Evolutionary conservation across 2,113 vertebrate species (phyloP), one percentile per base, ranked within the genome.

Genomic region (Polypterus senegalus): DNA sequence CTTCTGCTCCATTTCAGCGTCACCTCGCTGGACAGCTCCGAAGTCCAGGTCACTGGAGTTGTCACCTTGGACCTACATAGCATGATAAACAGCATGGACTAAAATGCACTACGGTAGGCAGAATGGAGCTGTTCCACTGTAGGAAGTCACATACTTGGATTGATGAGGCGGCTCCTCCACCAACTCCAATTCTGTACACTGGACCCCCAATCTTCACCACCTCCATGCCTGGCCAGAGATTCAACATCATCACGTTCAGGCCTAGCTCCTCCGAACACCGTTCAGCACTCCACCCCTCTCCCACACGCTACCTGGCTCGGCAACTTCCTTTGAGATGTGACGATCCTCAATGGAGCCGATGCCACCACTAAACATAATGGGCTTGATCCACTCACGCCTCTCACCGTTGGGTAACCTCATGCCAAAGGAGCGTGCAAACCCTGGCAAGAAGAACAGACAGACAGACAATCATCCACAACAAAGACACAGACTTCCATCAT

Each of bases 351-450:
- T 91, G 52, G 88, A 81, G 0, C 94, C 93, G 5, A 97, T 75
- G 6, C 94, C 94, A 0, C 89, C 93, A 0, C 92, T 95, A 77
- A 97, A 97, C 93, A 97, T 97, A 66, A 97, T 89, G 2, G 93
- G 93, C n/a, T 95, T 95, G 61, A 97, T 84, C 94, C 94, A 97
- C 51, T 97, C 94, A 3, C 91, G 81, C 0, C 93, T 82, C 66
- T 90, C 83, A 3, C 88, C 86, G 0, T 78, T 74, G 1, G 86
- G 69, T 58, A 95, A 72, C 3, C 71, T 73, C 74, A 91, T 87
- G 11, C 94, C 93, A 1, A 94, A 89, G 1, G 94, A 97, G 7
- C 93, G 90, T 45, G 91, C 87, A 10, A 97, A 95, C 8, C 93
- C 94, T 96, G 5, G 2, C 54, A 9, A 1, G 1, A 9, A 7